phyloP scores from a whole-genome alignment of 2,888 invertebrate genomes.

The Helleia helle region DNA sequence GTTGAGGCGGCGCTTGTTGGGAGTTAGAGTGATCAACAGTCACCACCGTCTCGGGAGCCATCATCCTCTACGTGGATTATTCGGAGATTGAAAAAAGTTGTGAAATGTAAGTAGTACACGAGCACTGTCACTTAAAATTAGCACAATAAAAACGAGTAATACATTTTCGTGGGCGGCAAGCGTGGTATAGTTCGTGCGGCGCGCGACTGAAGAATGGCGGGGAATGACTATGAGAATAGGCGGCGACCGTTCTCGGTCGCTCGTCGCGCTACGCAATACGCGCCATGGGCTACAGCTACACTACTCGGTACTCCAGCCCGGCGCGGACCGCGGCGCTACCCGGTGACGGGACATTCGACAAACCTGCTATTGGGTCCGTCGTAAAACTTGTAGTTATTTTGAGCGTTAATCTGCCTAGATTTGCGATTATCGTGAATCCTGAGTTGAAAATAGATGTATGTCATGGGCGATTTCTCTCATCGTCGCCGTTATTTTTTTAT shows the following conservation, averaged over 20 bases:
- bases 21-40: conserved; percentile 81
- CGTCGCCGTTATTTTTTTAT: background rate
- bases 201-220: conserved; percentile 47
- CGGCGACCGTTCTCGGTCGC: conserved; percentile 23
- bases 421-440: conserved; percentile 5
- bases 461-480: background rate
- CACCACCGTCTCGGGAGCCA: conserved; percentile 90
- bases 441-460: background rate
- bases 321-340: conserved; percentile 13
- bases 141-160: conserved; percentile 51
- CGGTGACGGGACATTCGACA: conserved; percentile 32
- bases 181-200: conserved; percentile 50
- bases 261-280: conserved; percentile 22
- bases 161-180: conserved; percentile 49
- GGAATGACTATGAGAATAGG: conserved; percentile 26
- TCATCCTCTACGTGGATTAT: conserved; percentile 52
- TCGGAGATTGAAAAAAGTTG: conserved; percentile 18
- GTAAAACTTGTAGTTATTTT: conserved; percentile 6
- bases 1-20: conserved; percentile 60
- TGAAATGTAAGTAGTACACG: conserved; percentile 33
- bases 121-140: conserved; percentile 54
- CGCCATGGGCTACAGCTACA: conserved; percentile 15
- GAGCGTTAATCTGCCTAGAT: conserved; percentile 6
- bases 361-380: background rate
- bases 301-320: conserved; percentile 16